Base-by-base conservation (phyloP, 2,888 invertebrate genomes). In the Drosophila robusta region DNA sequence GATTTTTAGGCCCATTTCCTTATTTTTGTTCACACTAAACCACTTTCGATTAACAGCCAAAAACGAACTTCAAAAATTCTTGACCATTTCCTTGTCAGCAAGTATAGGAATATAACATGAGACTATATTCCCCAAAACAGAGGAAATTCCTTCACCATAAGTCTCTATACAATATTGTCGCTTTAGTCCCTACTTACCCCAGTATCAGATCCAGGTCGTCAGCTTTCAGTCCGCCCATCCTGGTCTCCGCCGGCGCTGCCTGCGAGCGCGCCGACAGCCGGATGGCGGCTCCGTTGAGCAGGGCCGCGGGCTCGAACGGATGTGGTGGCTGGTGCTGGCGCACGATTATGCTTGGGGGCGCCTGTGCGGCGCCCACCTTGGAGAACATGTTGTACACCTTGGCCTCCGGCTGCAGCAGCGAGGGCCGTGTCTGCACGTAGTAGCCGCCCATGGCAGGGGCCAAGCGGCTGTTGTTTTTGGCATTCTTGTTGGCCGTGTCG, bases 171-270 rank as follows among this genome's bases (percentile, higher is more conserved):
- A 11, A 32, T 9, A 11, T 11, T 11, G 32, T 3, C 11, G 18
- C 18, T 6, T 1, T 26, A 8, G 26, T 7, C 26, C 2, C 29
- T 5, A 90, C 93, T 91, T 90, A 96, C 96, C 96, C 96, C 73
- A 96, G 93, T 75, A 96, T 95, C 84, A 95, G 95, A 5, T 95
- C 95, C 45, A 84, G 42, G 55, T 89, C 89, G 26, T 84, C 89
- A 0, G 69, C 69, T 36, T 84, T 87, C 3, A 29, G 3, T 8
- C 8, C 8, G 29, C 29, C 29, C 29, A 50, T 11, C 14, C 64
- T 72, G 4, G 60, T 12, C 7, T 80, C 78, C 42, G 60, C 11
- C 7, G 67, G 77, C 2, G 38, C 62, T 7, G 56, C 56, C 11
- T 75, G 77, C 1, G 89, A 76, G 26, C 87, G 78, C 4, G 82